Base-by-base conservation (phyloP, 2,113 vertebrate genomes). In the Montifringilla adamsi region DNA sequence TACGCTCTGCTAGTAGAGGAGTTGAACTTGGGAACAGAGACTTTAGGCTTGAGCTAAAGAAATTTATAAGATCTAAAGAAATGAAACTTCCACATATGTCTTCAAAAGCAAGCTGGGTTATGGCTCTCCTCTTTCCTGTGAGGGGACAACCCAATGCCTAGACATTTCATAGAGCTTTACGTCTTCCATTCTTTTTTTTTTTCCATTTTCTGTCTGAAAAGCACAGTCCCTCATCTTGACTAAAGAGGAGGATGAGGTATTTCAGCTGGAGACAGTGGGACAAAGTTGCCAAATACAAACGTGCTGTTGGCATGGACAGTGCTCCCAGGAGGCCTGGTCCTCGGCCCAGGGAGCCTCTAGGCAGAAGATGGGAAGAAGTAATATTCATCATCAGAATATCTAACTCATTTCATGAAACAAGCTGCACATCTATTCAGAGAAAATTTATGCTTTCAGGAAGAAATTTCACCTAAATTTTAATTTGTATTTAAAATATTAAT, bases 381-480 rank as follows among this genome's bases (percentile, higher is more conserved):
- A 41, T 28, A 18, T 5, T 53, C 37, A 9, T 77, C 39, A 67
- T 72, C 56, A 60, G 47, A 86, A 86, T 49, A 49, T 41, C 33
- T 59, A 47, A 37, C 43, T 87, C 9, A 35, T 73, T 39, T 73
- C 41, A 64, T 43, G 35, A 78, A 94, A 82, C 3, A 52, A 91
- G 19, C 15, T 2, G 2, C 52, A 49, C 2, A 16, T 2, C 0
- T 47, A 43, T 9, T 7, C 12, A 75, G 55, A 70, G 30, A 67
- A 91, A 76, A 44, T 0, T 3, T 41, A 16, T 0, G 5, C 59
- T 76, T 84, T 88, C 21, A 60, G 33, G 56, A 67, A 72, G 60
- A 60, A 44, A 31, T 84, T 78, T 79, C 35, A 82, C 20, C 39
- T 70, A 13, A 94, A 55, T 8, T 67, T 37, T 49, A 21, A 73